Percentiles rank a stretch among this genome's conserved stretches.
These are phyloP conservation scores for Phalloptychus januarius DNA, from an alignment of 2,797 vertebrate species.

Conservation along the genomic window DNA sequence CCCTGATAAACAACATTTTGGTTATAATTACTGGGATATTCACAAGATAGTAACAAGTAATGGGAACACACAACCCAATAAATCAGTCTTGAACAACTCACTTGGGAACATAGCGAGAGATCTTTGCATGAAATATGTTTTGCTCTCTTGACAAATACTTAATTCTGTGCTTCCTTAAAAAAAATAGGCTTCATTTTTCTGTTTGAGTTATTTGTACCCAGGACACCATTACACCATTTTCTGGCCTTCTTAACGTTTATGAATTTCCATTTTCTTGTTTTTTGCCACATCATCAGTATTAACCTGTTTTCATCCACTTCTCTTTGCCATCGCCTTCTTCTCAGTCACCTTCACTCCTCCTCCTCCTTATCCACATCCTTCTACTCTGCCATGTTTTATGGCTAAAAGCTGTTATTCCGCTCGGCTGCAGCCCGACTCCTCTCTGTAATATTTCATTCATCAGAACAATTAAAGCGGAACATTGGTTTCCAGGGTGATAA, in stretches of 20 bases:
- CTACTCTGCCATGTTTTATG: conserved; percentile 74
- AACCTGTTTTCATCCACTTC: conserved; percentile 54
- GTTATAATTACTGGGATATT: conserved; percentile 31
- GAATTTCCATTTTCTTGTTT: conserved; percentile 9
- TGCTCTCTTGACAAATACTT: conserved; percentile 36
- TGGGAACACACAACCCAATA: neutral
- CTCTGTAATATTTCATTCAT: conserved; percentile 85
- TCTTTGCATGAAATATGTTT: conserved; percentile 40
- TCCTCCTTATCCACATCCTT: conserved; percentile 55
- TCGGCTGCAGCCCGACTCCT: conserved; percentile 78
- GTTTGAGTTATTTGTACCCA: conserved; percentile 20
- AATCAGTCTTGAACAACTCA: conserved; percentile 33
- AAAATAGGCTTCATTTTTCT: conserved; percentile 48
- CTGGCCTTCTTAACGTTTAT: conserved; percentile 8
- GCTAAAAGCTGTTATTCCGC: conserved; percentile 82
- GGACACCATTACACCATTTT: neutral
- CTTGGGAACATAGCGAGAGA: conserved; percentile 35
- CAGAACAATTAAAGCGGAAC: conserved; percentile 86
- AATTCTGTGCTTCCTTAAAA: conserved; percentile 34
- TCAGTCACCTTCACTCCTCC: conserved; percentile 74
- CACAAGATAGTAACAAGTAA: neutral
- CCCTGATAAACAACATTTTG: conserved; percentile 8
- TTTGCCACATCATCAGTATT: conserved; percentile 45
- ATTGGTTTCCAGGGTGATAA: conserved; percentile 84
- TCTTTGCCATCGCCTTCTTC: conserved; percentile 55